Evolutionary conservation across 2,888 invertebrate genomes (phyloP), one percentile per base, ranked within the genome.

Genomic region (Trypoxylon attenuatum): DNA sequence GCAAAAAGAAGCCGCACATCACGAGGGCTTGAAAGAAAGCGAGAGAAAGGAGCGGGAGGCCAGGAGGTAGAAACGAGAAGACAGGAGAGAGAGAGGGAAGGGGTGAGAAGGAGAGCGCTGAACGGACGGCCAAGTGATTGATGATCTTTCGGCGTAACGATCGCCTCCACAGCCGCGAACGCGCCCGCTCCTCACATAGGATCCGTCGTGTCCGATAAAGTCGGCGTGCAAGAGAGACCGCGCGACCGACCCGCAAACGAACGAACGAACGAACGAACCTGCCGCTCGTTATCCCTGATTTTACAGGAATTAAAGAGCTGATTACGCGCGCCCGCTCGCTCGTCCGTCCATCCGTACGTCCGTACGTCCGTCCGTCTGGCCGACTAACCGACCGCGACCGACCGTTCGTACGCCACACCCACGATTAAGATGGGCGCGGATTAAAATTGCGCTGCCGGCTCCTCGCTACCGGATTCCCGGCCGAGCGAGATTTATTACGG

Each of bases 111-210:
- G 66, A 69, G 76, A 78, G 76, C 10, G 33, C 76, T 78, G 74
- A 76, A 77, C 72, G 73, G 76, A 74, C 77, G 64, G 69, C 69
- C 57, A 64, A 70, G 78, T 80, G 80, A 81, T 80, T 78, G 80
- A 81, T 81, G 80, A 79, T 71, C 78, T 73, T 77, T 75, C 64
- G 72, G 72, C 68, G 73, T 80, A 81, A 80, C 78, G 78, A 80
- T 79, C 81, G 77, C 72, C 72, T 70, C 73, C 72, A 68, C 72
- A 65, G 58, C 62, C 71, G 64, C 50, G 71, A 67, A 68, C 68
- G 75, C 63, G 65, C 69, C 60, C 27, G 27, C 27, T 27, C 27
- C 64, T 57, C 67, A 64, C 76, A 73, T 69, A 71, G 73, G 65
- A 61, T 56, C n/a, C 29, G n/a, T 29, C 29, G 33, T 58, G 50